Base-by-base conservation (phyloP, 2,113 vertebrate species). In the Polypterus senegalus region DNA sequence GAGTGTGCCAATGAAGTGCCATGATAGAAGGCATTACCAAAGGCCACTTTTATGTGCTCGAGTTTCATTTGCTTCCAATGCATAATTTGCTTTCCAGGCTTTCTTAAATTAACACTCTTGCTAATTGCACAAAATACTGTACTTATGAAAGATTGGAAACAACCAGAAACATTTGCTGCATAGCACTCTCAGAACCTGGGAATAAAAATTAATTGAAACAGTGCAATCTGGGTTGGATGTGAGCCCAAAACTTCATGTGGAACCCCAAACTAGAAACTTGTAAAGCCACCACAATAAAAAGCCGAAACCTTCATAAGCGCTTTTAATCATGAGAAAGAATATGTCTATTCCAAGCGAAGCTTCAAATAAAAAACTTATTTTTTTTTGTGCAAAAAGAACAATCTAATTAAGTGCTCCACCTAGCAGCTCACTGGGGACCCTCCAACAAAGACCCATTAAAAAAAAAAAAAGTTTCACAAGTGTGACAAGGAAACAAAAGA, bases 401-500 rank as follows among this genome's bases (percentile, higher is more conserved):
- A 62, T 57, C 27, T 65, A 57, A 70, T 70, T 65, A 65, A 76
- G 60, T 57, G 60, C 64, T 64, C 64, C 68, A 65, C 57, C 63
- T 48, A 64, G 71, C 66, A 67, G 51, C 64, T 71, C 74, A 63
- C 7, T 47, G 60, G 69, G 70, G 71, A 59, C 53, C 68, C 65
- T 73, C 66, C 66, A 71, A 76, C 72, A 68, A 71, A 69, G 74
- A 66, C 66, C 68, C 56, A 66, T 27, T 27, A 27, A 27, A 27
- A 27, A 27, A 27, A 27, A 27, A 27, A 67, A 73, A 75, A 79
- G 58, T 76, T 83, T 69, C 61, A 67, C 76, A 71, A 66, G 81
- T 86, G 84, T 81, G 79, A 83, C 80, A 79, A 81, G 76, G 75
- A 77, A 84, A 84, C 79, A 85, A 82, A 78, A 81, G 78, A 88